Percentiles rank a stretch among this genome's conserved stretches.
Conservation (phyloP, 2,797 vertebrate species). For the Corythornis leucogaster region DNA sequence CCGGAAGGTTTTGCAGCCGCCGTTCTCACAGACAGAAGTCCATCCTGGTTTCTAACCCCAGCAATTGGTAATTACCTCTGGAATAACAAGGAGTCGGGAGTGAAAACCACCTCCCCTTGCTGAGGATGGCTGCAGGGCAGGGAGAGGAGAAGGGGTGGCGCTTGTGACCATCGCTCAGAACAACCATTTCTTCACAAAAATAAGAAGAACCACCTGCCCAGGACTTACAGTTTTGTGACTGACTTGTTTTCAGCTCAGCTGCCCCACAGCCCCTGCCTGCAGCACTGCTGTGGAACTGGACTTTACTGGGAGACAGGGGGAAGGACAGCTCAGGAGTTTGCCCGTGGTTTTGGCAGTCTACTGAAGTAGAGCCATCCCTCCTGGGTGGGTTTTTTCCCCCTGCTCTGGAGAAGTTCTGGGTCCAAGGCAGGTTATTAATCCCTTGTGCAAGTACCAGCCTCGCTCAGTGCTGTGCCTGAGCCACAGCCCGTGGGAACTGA, state of each 20-base stretch:
- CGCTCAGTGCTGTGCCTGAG: not conserved
- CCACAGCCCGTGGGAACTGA: not conserved
- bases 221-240: not conserved
- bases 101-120: not conserved
- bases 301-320: not conserved
- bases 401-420: not conserved
- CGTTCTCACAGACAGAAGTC: conserved; percentile 15
- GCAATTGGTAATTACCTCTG: conserved; percentile 20
- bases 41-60: conserved; percentile 40
- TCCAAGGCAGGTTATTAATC: not conserved
- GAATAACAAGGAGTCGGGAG: conserved; percentile 6
- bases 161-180: not conserved
- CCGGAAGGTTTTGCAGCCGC: not conserved
- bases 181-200: not conserved
- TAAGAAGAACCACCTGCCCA: not conserved
- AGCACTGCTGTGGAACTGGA: not conserved
- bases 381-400: fast-evolving
- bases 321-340: not conserved
- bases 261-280: not conserved
- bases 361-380: not conserved
- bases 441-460: not conserved
- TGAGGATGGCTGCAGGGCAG: not conserved
- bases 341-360: not conserved
- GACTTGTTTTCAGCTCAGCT: not conserved
- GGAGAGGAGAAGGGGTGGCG: not conserved